Evolutionary conservation across 2,888 invertebrate genomes (phyloP).

Genomic region (Neoitamus cyanurus): DNA sequence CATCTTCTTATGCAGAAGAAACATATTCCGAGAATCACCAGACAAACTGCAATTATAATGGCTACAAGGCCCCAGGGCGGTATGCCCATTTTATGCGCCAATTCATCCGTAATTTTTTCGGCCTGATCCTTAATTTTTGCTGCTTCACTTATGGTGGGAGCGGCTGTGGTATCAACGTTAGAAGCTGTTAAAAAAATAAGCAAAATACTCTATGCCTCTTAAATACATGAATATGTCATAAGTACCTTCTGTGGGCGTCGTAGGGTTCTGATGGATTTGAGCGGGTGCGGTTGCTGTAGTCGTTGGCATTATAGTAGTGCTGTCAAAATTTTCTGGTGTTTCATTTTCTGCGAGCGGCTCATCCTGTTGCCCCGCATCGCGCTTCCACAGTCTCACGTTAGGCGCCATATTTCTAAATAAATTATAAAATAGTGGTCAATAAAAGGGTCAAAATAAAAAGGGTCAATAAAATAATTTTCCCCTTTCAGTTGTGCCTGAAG

Average conservation of each 20-base stretch:
- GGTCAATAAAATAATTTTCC: too few species aligned
- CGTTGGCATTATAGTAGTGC: neutral
- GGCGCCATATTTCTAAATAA: slow-evolving; percentile 52
- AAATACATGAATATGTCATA: neutral
- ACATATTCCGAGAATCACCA: slow-evolving; percentile 85
- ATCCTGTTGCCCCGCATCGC: slow-evolving; percentile 29
- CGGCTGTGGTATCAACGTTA: slow-evolving; percentile 24
- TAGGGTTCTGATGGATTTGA: neutral
- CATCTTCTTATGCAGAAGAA: slow-evolving; percentile 93
- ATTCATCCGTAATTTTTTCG: slow-evolving; percentile 70
- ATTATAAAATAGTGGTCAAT: slow-evolving; percentile 44
- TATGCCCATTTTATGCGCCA: slow-evolving; percentile 80
- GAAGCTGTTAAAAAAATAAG: neutral
- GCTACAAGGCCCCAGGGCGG: slow-evolving; percentile 88
- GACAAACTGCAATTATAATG: slow-evolving; percentile 82
- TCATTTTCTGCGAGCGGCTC: neutral
- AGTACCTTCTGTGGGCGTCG: neutral
- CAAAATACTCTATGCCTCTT: neutral
- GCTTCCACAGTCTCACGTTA: slow-evolving; percentile 52
- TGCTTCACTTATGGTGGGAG: slow-evolving; percentile 56
- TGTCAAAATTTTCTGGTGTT: neutral
- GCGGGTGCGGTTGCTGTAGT: neutral
- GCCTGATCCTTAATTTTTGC: slow-evolving; percentile 67
- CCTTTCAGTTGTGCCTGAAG: too few species aligned
- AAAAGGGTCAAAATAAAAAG: too few species aligned